Evolutionary conservation across 2,113 vertebrate genomes (phyloP).

Genomic region (Passerina amoena): DNA sequence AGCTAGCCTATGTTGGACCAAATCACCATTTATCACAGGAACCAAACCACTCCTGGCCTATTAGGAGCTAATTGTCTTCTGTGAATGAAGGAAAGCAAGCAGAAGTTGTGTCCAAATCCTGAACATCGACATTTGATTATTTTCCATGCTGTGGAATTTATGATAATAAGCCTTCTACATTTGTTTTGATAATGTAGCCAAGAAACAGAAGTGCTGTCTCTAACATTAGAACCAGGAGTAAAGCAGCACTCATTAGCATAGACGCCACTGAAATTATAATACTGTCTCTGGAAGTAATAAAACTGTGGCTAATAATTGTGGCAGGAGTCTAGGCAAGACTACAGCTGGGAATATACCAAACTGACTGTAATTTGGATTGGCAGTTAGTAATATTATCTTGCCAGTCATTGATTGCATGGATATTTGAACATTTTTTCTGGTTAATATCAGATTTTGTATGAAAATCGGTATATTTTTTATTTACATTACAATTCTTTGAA

Average conservation of each 20-base stretch:
- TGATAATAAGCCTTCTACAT: neutral
- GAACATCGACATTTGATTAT: neutral
- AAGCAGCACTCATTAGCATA: neutral
- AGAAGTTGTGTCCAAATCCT: neutral
- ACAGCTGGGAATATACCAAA: conserved; percentile 3
- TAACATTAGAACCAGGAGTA: neutral
- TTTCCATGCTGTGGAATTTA: neutral
- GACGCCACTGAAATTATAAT: neutral
- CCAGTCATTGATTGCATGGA: conserved; percentile 17
- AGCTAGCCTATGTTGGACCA: neutral
- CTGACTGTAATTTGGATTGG: conserved; percentile 50
- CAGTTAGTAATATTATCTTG: conserved; percentile 14
- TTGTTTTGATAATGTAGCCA: conserved; percentile 12
- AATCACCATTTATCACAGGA: neutral
- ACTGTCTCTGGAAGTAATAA: conserved; percentile 41
- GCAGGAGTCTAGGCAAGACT: neutral
- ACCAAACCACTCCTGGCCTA: neutral
- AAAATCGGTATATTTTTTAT: neutral
- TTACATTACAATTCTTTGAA: neutral
- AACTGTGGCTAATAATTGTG: conserved; percentile 12
- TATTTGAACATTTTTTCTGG: conserved; percentile 14
- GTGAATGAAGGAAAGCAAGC: neutral
- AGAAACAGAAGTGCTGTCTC: conserved; percentile 34
- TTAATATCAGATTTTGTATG: conserved; percentile 11
- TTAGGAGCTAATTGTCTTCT: neutral